Evolutionary conservation across 1,140 invertebrate genomes (phyloP).

Genomic region (Drosophila neocordata): DNA sequence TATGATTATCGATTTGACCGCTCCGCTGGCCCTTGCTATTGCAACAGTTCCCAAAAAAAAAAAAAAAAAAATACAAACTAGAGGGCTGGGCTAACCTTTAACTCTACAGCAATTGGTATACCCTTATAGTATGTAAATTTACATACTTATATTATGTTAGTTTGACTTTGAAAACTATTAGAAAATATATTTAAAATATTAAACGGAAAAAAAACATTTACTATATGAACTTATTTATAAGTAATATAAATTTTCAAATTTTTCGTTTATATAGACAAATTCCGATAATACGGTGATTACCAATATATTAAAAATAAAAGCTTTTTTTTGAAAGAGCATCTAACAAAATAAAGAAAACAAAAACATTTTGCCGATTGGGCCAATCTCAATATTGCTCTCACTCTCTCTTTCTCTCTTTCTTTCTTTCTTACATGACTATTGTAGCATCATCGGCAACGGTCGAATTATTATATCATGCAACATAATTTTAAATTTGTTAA

Average conservation of each 20-base stretch:
- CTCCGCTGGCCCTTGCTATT: conserved; percentile 13
- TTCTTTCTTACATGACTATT: background rate
- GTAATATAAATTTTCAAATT: too few species aligned
- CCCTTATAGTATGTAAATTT: background rate
- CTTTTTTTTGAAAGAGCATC: conserved; percentile 36
- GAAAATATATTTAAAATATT: too few species aligned
- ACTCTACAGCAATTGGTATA: background rate
- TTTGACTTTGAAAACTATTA: too few species aligned
- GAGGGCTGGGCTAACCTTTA: background rate
- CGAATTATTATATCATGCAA: conserved; percentile 72
- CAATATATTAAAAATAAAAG: too few species aligned
- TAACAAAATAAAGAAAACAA: background rate
- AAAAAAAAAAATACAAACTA: background rate
- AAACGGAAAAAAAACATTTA: too few species aligned
- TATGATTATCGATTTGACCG: conserved; percentile 72
- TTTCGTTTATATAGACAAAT: too few species aligned
- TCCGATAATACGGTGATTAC: too few species aligned
- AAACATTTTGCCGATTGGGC: conserved; percentile 47
- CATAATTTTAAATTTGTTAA: conserved; percentile 68
- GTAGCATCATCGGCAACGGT: conserved; percentile 32
- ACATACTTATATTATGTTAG: too few species aligned
- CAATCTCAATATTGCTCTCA: conserved; percentile 25
- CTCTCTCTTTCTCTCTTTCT: background rate
- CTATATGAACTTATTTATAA: too few species aligned
- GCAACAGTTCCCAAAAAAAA: background rate